Base-by-base conservation (phyloP, 2,888 invertebrate genomes). In the Agrotis segetum region DNA sequence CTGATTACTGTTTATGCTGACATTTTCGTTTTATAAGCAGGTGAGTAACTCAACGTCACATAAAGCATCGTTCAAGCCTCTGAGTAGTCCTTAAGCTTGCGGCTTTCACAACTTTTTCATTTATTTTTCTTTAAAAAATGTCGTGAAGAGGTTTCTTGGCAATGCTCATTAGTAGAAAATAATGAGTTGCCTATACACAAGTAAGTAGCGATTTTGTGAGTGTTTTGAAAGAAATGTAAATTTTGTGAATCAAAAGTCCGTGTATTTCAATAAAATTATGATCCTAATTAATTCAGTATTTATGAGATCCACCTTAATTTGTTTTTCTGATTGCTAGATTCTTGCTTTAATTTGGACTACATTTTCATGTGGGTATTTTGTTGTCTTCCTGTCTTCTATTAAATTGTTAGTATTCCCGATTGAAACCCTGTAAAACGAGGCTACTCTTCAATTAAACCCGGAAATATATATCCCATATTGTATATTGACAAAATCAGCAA, bases 131-230 rank as follows among this genome's bases (percentile, higher is more conserved):
- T 81, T 52, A 59, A 79, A 74, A 81, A 83, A 85, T 71, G 74
- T 77, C 66, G 59, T 75, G 63, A 73, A 79, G 71, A 74, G 74
- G 61, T 79, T 85, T 60, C 78, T 77, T 73, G 50, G 69, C 79
- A 74, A 69, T 71, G 77, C 85, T 84, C 83, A 84, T 85, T 85
- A 84, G 76, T 73, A 74, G 29, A 75, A 82, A 73, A 84, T 84
- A 84, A 84, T 84, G 85, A 84, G 85, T 81, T 60, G 62, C 65
- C 49, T 61, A 58, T 77, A 77, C 5, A 81, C 11, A 77, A 77
- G 47, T 67, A 75, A 71, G 71, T 59, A 77, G 79, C 78, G 61
- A 81, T 77, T 66, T 63, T 66, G 50, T 65, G 53, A 64, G 29
- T 50, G 16, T 71, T 71, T 55, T 64, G 46, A 61, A 63, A 60